Evolutionary conservation across 2,113 vertebrate genomes (phyloP), one percentile per base, ranked within the genome.

Genomic region (Leptocoma aspasia): DNA sequence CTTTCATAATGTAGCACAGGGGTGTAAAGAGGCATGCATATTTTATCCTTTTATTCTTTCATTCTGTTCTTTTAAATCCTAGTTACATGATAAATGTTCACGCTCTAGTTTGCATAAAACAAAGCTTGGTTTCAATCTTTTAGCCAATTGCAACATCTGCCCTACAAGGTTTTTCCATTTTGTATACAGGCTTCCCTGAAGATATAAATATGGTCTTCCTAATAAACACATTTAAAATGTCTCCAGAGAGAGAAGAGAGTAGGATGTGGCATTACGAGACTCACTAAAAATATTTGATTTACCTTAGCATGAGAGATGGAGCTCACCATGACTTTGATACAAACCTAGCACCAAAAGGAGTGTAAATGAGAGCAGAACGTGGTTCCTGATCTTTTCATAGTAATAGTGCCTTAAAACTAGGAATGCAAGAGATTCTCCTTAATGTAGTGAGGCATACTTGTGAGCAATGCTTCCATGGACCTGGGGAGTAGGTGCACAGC

Each of bases 71-170:
- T 96, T 96, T 97, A 94, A 97, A 95, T 96, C 18, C 35, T 60
- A 91, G 90, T 89, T 92, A 93, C 49, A 82, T n/a, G 65, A 94
- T 75, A 92, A 95, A 97, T 86, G 42, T 95, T 97, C 92, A 97
- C 61, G 96, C 86, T 96, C 96, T 89, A 92, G 72, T 95, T 95
- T 95, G 86, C 82, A 94, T 95, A 96, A 90, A 97, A 96, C 89
- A 97, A 98, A 96, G 78, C 89, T 96, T 76, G 56, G n/a, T 68
- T 97, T 97, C 84, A 89, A 68, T 95, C 79, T 95, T 97, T 96
- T 94, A 97, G 97, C 96, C 95, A 90, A 94, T 81, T 95, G 68
- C 79, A 97, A 95, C 95, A 97, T 97, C 96, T 98, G 95, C 73
- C 96, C 71, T 94, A 94, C 57, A 91, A 97, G 88, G 63, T 82